Evolutionary conservation across 2,113 vertebrate species (phyloP).

Genomic region (Ictalurus furcatus): DNA sequence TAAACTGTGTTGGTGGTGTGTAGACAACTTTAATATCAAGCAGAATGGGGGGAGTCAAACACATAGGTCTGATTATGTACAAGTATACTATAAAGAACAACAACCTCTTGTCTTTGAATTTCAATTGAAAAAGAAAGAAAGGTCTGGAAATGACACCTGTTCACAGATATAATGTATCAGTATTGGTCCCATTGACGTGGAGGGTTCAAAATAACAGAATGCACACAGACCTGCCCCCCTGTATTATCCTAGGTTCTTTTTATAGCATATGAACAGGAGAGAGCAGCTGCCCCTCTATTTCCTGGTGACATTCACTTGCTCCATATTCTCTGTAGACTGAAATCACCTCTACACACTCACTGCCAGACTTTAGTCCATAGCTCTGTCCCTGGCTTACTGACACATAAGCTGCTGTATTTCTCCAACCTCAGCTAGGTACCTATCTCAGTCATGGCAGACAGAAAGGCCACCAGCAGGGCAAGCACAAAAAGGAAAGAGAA

Average conservation of each 20-base stretch:
- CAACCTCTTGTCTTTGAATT: not conserved
- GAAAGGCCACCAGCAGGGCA: conserved; percentile 42
- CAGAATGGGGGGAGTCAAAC: conserved; percentile 42
- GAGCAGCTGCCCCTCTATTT: conserved; percentile 50
- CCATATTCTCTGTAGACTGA: conserved; percentile 8
- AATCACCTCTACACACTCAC: conserved; percentile 51
- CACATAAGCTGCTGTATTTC: conserved; percentile 23
- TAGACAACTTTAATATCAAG: conserved; percentile 59
- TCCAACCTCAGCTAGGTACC: not conserved
- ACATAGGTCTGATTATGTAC: not conserved
- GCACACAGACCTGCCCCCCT: not conserved
- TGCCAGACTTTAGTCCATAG: conserved; percentile 16
- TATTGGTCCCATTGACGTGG: not conserved
- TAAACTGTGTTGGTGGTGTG: conserved; percentile 69
- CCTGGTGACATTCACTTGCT: conserved; percentile 45
- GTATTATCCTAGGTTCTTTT: conserved; percentile 62
- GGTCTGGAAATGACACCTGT: not conserved
- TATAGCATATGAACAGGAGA: conserved; percentile 60
- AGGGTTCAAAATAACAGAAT: conserved; percentile 23
- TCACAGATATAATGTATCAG: not conserved
- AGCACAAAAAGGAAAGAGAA: conserved; percentile 47
- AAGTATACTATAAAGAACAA: not conserved
- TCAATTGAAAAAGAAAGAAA: not conserved
- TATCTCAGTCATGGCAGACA: conserved; percentile 55
- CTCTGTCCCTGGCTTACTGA: conserved; percentile 34